Conservation (phyloP, 2,797 vertebrate species). For the Zalophus californianus region DNA sequence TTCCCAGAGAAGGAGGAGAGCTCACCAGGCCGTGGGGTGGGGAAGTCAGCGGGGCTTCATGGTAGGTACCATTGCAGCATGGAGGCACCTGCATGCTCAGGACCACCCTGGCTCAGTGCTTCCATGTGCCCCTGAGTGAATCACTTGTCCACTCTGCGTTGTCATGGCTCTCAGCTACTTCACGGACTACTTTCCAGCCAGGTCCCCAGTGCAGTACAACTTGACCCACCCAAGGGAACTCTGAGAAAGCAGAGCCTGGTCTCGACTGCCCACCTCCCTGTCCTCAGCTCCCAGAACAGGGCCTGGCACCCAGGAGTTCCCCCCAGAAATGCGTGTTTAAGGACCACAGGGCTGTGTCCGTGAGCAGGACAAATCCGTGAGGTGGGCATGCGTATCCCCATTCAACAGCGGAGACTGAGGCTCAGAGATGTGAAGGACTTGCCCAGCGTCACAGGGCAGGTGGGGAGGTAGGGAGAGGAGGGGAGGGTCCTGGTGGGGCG, state of each 20-base stretch:
- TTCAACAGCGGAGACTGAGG: neutral
- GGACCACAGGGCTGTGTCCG: neutral
- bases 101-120: neutral
- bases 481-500: neutral
- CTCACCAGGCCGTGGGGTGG: neutral
- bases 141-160: neutral
- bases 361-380: neutral
- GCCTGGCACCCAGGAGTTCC: too few species aligned
- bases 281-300: neutral
- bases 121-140: too few species aligned
- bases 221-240: too few species aligned
- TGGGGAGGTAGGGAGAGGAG: neutral
- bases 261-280: too few species aligned
- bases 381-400: neutral
- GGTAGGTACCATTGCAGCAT: neutral
- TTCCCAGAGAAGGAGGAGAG: neutral
- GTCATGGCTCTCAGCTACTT: neutral
- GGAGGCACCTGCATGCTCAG: neutral
- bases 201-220: neutral
- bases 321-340: neutral
- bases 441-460: neutral
- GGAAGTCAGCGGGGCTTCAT: neutral
- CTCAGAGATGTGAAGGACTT: neutral
- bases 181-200: neutral
- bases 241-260: neutral